Percentiles rank a stretch among this genome's conserved stretches.
phyloP scores from a whole-genome alignment of 1,140 invertebrate species.

The Musca domestica region DNA sequence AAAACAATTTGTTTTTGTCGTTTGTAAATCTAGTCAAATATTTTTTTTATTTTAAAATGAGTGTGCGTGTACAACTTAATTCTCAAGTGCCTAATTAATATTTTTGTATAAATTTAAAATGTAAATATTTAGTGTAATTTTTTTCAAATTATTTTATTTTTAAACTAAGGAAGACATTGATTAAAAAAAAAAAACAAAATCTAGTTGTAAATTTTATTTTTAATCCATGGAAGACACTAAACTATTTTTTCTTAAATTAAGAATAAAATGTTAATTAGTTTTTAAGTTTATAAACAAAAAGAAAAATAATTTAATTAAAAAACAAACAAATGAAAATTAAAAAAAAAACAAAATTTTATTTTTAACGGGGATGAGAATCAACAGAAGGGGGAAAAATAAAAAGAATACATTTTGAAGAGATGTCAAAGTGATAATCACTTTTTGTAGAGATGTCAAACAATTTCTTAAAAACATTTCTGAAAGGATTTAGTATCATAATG shows the following conservation, averaged over 20 bases:
- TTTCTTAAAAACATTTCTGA: too few species aligned
- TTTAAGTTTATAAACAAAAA: neutral
- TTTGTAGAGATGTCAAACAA: too few species aligned
- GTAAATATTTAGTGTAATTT: conserved; percentile 25
- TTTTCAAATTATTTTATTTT: conserved; percentile 4
- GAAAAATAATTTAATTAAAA: conserved; percentile 20
- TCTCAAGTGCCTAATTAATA: conserved; percentile 24
- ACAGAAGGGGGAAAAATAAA: neutral
- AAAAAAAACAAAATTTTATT: conserved; percentile 6
- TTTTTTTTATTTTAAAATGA: neutral
- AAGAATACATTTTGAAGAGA: too few species aligned
- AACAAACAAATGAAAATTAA: conserved; percentile 18
- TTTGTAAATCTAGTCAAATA: conserved; percentile 17
- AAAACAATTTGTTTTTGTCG: conserved; percentile 4
- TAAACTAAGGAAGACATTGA: conserved; percentile 28
- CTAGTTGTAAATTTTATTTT: conserved; percentile 4
- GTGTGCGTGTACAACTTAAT: neutral
- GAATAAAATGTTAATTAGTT: conserved; percentile 24
- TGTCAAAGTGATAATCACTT: too few species aligned
- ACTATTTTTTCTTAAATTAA: conserved; percentile 17
- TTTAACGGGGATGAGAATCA: neutral
- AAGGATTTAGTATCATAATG: too few species aligned
- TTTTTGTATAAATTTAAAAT: neutral
- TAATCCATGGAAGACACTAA: conserved; percentile 28
- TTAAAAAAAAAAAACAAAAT: conserved; percentile 15